Conservation (phyloP, 2,797 vertebrate genomes). For the Neopelma chrysocephalum region DNA sequence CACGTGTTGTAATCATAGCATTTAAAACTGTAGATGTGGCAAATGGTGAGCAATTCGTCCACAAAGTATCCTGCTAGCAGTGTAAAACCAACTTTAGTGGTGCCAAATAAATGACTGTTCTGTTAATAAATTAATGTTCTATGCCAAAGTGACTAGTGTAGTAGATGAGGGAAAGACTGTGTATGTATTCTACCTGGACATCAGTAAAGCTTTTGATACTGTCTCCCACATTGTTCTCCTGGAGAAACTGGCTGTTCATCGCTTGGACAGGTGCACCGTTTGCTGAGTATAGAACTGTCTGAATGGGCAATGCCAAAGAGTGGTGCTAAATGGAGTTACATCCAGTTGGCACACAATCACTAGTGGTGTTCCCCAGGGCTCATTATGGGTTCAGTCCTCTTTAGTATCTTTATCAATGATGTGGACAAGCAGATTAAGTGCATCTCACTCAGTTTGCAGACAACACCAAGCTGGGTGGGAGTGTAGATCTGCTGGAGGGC, state of each 20-base stretch:
- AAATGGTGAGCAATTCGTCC: background rate
- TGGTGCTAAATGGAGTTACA: background rate
- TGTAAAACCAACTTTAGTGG: slow-evolving; percentile 26
- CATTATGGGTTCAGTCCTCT: no score
- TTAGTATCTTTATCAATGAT: background rate
- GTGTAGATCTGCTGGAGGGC: background rate
- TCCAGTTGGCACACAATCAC: rapidly evolving
- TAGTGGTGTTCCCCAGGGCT: background rate
- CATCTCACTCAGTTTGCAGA: background rate
- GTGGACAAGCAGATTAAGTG: rapidly evolving
- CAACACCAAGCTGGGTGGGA: background rate
- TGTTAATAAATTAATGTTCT: background rate
- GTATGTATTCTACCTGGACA: background rate
- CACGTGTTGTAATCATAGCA: background rate
- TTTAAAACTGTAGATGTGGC: slow-evolving; percentile 27
- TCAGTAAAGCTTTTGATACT: background rate
- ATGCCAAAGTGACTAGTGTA: background rate
- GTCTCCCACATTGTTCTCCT: background rate
- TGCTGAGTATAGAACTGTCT: background rate
- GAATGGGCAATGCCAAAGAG: background rate
- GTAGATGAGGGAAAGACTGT: background rate
- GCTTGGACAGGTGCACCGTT: background rate
- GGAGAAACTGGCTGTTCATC: background rate
- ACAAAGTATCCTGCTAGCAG: background rate
- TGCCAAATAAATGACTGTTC: background rate